A percentile compares a stretch with the other conserved stretches of the same genome.
These are phyloP conservation scores for Crypturellus tataupa DNA, from an alignment of 2,797 vertebrate species.

Conservation along the genomic window DNA sequence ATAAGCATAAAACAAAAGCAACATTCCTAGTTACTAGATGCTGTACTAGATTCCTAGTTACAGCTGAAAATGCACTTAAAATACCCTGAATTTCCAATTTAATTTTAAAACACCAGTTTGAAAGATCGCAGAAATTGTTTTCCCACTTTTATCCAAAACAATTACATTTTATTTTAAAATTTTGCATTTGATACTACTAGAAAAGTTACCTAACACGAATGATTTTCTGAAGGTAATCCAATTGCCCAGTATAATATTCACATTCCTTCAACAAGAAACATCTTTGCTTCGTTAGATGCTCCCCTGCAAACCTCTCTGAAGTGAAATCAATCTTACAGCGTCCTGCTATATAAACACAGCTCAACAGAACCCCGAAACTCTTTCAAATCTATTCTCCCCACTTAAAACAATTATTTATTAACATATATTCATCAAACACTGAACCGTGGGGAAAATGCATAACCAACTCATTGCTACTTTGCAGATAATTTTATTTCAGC, in stretches of 20 bases:
- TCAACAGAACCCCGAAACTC: background rate
- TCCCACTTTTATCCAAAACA: background rate
- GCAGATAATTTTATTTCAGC: slow-evolving; percentile 22
- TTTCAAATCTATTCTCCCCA: background rate
- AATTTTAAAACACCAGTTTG: too few relatives aligned
- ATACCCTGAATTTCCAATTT: background rate
- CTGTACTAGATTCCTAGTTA: background rate
- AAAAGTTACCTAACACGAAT: background rate
- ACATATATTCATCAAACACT: background rate
- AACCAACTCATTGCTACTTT: background rate
- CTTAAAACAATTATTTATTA: slow-evolving; percentile 13
- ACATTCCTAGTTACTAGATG: too few relatives aligned
- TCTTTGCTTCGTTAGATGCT: background rate
- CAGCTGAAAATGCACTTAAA: background rate
- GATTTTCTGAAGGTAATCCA: background rate
- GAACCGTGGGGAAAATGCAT: background rate
- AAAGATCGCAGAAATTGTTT: background rate
- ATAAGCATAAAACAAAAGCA: background rate
- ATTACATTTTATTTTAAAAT: background rate
- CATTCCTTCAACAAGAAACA: background rate
- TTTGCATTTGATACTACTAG: background rate
- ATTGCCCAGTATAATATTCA: background rate
- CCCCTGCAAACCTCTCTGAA: background rate
- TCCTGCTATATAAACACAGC: background rate
- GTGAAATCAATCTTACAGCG: background rate